Percentiles rank a stretch among this genome's conserved stretches.
Evolutionary conservation across 2,888 invertebrate genomes (phyloP).

Genomic region (Bellardia bayeri): DNA sequence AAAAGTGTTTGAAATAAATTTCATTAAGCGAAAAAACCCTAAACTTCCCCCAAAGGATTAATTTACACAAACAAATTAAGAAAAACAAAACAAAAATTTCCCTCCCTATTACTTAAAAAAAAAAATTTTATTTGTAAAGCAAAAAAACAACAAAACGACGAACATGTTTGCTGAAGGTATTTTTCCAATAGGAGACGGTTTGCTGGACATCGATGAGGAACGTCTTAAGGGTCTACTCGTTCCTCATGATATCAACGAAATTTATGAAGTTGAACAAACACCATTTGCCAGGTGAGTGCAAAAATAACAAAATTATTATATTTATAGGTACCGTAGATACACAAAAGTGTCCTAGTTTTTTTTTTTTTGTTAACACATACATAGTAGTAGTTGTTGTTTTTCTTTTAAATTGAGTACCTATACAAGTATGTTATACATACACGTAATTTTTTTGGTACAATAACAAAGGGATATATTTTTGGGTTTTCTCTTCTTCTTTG

Average conservation of each 20-base stretch:
- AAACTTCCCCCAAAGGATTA: conserved; percentile 9
- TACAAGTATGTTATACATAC: background rate
- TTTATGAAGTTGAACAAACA: conserved; percentile 92
- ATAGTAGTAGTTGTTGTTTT: background rate
- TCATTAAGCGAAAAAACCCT: background rate
- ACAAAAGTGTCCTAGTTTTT: conserved; percentile 44
- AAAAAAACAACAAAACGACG: conserved; percentile 63
- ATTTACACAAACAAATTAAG: background rate
- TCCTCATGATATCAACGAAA: conserved; percentile 90
- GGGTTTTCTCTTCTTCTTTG: background rate
- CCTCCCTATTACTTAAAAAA: conserved; percentile 1
- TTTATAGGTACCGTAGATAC: conserved; percentile 23
- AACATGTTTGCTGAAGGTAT: conserved; percentile 84
- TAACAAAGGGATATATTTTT: too few species aligned
- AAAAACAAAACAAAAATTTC: conserved; percentile 13
- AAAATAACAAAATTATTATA: background rate
- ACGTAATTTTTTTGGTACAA: background rate
- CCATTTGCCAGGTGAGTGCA: conserved; percentile 93
- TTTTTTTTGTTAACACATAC: background rate
- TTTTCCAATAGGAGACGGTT: conserved; percentile 87
- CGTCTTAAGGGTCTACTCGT: conserved; percentile 88
- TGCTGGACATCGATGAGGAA: conserved; percentile 89
- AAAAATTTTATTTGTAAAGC: conserved; percentile 11
- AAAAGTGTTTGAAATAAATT: conserved; percentile 16
- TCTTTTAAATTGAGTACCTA: background rate